Conservation (phyloP, 2,113 vertebrate species). For the Ciconia maguari region DNA sequence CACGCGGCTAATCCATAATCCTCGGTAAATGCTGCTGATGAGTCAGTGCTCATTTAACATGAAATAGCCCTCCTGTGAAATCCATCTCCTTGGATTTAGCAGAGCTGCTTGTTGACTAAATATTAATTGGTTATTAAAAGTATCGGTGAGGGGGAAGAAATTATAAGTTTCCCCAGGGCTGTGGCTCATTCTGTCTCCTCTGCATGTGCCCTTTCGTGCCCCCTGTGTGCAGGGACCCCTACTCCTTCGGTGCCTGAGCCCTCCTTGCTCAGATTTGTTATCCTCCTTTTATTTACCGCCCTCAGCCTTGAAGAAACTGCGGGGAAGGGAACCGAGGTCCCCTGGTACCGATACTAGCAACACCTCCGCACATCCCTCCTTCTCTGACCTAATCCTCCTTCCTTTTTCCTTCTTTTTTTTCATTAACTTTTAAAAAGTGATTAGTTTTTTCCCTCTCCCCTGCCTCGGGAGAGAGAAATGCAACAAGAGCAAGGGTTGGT, state of each 20-base stretch:
- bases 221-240: accelerated
- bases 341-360: accelerated
- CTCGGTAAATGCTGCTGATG: constrained; percentile 57
- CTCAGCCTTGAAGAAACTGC: not conserved
- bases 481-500: not conserved
- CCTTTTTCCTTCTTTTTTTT: not conserved
- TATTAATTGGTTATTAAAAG: constrained; percentile 57
- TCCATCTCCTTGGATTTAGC: constrained; percentile 40
- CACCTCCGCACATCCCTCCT: not conserved
- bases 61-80: constrained; percentile 44
- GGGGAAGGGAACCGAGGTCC: not conserved
- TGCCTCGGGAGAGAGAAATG: not conserved
- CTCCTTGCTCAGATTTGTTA: not conserved
- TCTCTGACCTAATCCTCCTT: not conserved
- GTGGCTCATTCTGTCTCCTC: not conserved
- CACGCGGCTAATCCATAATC: constrained; percentile 62
- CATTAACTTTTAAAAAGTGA: not conserved
- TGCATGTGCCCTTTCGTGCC: accelerated
- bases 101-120: constrained; percentile 53
- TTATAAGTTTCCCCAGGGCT: not conserved
- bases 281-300: not conserved
- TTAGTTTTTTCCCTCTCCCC: not conserved
- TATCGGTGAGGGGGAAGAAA: not conserved
- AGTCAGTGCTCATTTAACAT: constrained; percentile 65
- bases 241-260: not conserved